Conservation (phyloP, 1,140 invertebrate species). For the Eciton burchellii region DNA sequence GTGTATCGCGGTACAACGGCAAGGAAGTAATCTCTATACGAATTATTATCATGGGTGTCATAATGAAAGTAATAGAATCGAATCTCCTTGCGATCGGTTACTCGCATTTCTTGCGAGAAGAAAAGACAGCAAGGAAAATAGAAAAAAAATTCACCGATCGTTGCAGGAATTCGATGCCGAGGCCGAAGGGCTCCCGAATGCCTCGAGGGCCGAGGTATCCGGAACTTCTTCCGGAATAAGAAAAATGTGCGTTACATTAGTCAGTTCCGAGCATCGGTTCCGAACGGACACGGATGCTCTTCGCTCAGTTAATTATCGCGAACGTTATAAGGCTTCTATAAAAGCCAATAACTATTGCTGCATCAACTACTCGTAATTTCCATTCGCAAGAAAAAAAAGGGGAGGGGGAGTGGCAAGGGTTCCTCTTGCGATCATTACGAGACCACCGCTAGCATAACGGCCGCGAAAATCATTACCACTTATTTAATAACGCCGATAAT, state of each 20-base stretch:
- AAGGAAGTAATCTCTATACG: conserved; percentile 2
- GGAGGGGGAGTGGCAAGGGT: too few species aligned
- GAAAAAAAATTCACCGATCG: neutral
- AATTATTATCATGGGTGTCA: neutral
- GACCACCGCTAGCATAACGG: conserved; percentile 1
- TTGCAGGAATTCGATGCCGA: neutral
- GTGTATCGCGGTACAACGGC: neutral
- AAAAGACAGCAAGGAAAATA: neutral
- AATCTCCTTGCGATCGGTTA: conserved; percentile 20
- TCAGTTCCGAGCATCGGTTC: conserved; percentile 7
- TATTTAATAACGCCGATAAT: conserved; percentile 56
- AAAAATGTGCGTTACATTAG: too few species aligned
- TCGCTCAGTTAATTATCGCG: conserved; percentile 16
- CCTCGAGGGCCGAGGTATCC: neutral
- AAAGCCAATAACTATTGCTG: conserved; percentile 3
- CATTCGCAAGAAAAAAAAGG: too few species aligned
- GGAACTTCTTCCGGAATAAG: conserved; percentile 30
- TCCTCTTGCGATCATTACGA: conserved; percentile 22
- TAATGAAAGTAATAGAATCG: conserved; percentile 15
- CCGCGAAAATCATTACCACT: conserved; percentile 46
- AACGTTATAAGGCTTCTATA: neutral
- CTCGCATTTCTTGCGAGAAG: neutral
- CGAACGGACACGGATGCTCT: neutral
- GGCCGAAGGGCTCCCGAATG: neutral
- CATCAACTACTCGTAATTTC: neutral